Percentiles rank a stretch among this genome's conserved stretches.
These are phyloP conservation scores for Spodoptera picta DNA, from an alignment of 2,888 invertebrate genomes.

Conservation along the genomic window DNA sequence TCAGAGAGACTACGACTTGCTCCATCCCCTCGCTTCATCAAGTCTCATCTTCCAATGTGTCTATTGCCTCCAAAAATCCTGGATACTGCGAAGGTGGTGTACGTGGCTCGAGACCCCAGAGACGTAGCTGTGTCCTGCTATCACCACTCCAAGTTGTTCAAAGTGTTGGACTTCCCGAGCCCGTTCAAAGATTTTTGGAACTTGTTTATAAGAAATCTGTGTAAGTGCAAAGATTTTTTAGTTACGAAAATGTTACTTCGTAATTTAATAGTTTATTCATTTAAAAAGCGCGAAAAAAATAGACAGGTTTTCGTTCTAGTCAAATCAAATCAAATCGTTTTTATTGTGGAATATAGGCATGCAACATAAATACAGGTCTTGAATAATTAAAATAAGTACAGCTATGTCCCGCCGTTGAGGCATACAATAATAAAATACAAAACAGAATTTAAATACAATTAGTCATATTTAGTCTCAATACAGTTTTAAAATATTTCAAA, in stretches of 20 bases:
- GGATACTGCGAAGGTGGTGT: slow-evolving; percentile 89
- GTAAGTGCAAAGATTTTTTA: slow-evolving; percentile 76
- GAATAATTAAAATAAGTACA: too few species aligned
- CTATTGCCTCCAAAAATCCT: slow-evolving; percentile 89
- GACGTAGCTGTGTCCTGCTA: slow-evolving; percentile 94
- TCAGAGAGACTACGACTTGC: slow-evolving; percentile 25
- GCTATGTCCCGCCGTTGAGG: too few species aligned
- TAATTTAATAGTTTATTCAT: slow-evolving; percentile 1
- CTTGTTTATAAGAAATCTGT: slow-evolving; percentile 88
- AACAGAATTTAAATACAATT: too few species aligned
- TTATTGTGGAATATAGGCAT: too few species aligned
- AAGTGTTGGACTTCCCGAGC: slow-evolving; percentile 85
- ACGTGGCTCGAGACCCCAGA: slow-evolving; percentile 94
- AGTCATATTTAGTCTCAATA: too few species aligned
- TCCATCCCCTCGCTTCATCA: slow-evolving; percentile 77
- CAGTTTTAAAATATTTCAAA: too few species aligned
- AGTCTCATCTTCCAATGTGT: slow-evolving; percentile 92
- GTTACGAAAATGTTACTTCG: too few species aligned
- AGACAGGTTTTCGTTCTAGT: too few species aligned
- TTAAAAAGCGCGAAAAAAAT: not conserved
- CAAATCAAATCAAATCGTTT: too few species aligned
- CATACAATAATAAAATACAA: too few species aligned
- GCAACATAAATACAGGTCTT: too few species aligned
- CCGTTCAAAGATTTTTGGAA: slow-evolving; percentile 90
- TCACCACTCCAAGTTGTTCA: slow-evolving; percentile 89